A percentile compares a stretch with the other conserved stretches of the same genome.
Conservation (phyloP, 2,888 invertebrate genomes). For the Amphipoea oculea region DNA sequence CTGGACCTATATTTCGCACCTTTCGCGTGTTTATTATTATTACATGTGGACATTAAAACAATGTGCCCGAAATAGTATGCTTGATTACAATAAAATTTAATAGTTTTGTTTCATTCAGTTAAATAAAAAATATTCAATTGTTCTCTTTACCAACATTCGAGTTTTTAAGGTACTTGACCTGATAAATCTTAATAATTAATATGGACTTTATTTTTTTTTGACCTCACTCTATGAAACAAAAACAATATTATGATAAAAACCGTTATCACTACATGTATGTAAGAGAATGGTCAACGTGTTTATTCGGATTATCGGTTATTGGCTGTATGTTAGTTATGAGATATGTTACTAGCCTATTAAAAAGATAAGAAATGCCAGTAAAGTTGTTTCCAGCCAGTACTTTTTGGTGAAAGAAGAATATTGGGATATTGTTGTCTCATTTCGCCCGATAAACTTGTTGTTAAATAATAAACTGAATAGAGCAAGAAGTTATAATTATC, state of each 20-base stretch:
- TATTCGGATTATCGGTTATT: conserved; percentile 13
- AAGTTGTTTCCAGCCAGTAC: neutral
- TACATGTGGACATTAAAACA: neutral
- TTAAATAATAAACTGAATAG: neutral
- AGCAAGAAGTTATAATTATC: neutral
- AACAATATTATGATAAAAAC: conserved; percentile 25
- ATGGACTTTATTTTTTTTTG: conserved; percentile 25
- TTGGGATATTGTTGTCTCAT: neutral
- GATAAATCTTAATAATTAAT: conserved; percentile 15
- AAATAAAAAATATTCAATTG: conserved; percentile 16
- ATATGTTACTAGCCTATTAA: conserved; percentile 11
- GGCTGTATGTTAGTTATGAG: neutral
- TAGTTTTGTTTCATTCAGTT: conserved; percentile 16
- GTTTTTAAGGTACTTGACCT: conserved; percentile 22
- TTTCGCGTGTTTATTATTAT: neutral
- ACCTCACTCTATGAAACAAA: conserved; percentile 9
- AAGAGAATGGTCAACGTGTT: conserved; percentile 7
- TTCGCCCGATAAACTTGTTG: conserved; percentile 9
- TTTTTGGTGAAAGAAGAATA: neutral
- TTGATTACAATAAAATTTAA: neutral
- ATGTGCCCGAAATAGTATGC: neutral
- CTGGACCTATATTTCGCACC: too few relatives aligned
- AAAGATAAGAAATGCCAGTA: conserved; percentile 15
- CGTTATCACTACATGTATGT: conserved; percentile 14
- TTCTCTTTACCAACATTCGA: neutral